A percentile compares a stretch with the other conserved stretches of the same genome.
These are phyloP conservation scores for Chanos chanos DNA, from an alignment of 2,797 vertebrate genomes.

Conservation along the genomic window DNA sequence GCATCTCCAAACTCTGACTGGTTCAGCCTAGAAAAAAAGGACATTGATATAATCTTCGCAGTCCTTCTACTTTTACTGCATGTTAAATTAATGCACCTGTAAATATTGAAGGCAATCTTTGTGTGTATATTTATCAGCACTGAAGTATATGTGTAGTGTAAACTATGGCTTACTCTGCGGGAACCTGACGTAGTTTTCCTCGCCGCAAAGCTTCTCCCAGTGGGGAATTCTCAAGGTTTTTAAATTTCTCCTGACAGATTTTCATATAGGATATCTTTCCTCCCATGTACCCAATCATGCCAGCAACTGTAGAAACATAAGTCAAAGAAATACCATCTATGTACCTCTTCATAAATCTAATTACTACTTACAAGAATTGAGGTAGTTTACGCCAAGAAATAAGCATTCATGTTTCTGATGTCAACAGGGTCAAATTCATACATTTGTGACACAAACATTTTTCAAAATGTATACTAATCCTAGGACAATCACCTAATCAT, in stretches of 20 bases:
- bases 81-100: not conserved
- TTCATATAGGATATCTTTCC: conserved; percentile 82
- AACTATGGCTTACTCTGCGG: conserved; percentile 62
- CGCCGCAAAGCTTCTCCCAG: conserved; percentile 75
- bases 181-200: conserved; percentile 49
- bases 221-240: conserved; percentile 77
- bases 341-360: no score
- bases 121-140: no score
- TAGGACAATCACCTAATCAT: not conserved
- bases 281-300: conserved; percentile 72
- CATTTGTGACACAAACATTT: no score
- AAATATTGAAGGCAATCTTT: not conserved
- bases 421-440: no score
- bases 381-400: no score
- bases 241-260: conserved; percentile 78
- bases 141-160: not conserved
- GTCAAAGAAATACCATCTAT: no score
- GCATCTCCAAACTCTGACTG: conserved; percentile 56
- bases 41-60: no score
- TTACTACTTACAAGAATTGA: no score
- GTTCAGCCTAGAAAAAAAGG: conserved; percentile 59
- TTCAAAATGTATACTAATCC: not conserved
- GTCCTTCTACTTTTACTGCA: not conserved
- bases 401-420: no score
- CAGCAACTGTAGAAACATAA: conserved; percentile 68